Evolutionary conservation across 2,113 vertebrate genomes (phyloP).

Genomic region (Todiramphus chloris): DNA sequence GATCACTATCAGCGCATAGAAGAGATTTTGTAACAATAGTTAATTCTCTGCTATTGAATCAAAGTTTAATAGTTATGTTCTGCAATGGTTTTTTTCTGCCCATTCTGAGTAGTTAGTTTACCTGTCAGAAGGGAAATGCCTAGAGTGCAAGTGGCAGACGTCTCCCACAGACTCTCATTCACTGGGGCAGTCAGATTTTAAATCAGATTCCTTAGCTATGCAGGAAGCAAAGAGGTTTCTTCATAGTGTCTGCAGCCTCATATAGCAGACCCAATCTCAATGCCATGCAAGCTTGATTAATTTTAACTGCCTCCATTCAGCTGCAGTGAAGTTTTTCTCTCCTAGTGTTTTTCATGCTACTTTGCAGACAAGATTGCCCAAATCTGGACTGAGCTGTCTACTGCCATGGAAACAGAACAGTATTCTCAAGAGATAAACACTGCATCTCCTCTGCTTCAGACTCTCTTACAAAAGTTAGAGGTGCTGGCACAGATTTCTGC

Average conservation of each 20-base stretch:
- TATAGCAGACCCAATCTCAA: not conserved
- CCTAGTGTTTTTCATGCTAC: conserved; percentile 35
- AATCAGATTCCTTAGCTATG: not conserved
- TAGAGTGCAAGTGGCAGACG: not conserved
- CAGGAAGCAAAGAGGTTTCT: not conserved
- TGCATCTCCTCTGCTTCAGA: not conserved
- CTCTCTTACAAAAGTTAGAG: not conserved
- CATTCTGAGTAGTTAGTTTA: not conserved
- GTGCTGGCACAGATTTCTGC: not conserved
- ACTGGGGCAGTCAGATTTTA: not conserved
- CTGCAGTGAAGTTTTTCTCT: conserved; percentile 34
- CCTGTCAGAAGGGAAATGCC: not conserved
- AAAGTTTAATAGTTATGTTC: not conserved
- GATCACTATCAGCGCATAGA: not conserved
- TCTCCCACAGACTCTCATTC: not conserved
- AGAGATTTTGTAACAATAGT: not conserved
- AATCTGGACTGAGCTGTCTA: conserved; percentile 68
- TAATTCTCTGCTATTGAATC: not conserved
- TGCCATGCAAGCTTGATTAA: conserved; percentile 17
- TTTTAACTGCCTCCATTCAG: conserved; percentile 49
- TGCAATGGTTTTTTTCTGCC: not conserved
- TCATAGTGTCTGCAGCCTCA: not conserved
- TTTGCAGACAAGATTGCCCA: conserved; percentile 57
- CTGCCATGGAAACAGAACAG: conserved; percentile 73
- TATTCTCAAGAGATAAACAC: conserved; percentile 57